These are phyloP conservation scores for Gadopsis bispinosus DNA, from an alignment of 2,797 vertebrate genomes.

Conservation along the genomic window DNA sequence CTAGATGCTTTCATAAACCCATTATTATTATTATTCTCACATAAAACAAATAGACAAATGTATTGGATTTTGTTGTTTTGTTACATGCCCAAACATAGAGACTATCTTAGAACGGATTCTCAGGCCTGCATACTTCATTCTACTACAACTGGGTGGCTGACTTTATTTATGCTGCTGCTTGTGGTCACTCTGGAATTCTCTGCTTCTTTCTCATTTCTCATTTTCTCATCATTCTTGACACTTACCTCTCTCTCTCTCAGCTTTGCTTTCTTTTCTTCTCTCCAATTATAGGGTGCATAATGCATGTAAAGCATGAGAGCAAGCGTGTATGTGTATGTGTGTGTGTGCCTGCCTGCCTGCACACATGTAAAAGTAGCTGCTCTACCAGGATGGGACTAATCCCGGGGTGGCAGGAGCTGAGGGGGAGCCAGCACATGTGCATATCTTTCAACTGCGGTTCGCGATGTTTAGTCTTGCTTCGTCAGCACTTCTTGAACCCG, in stretches of 20 bases:
- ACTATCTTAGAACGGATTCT: background rate
- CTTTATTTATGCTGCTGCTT: constrained; percentile 28
- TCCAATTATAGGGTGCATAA: constrained; percentile 33
- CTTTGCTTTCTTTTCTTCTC: constrained; percentile 21
- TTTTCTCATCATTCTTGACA: constrained; percentile 50
- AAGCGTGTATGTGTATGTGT: constrained; percentile 18
- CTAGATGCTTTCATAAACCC: background rate
- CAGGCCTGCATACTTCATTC: background rate
- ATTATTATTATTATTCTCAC: background rate
- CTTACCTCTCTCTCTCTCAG: constrained; percentile 25
- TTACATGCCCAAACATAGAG: background rate
- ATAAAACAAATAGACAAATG: background rate
- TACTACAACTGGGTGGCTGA: background rate
- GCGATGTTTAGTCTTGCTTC: constrained; percentile 88
- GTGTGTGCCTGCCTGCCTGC: constrained; percentile 25
- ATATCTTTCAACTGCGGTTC: constrained; percentile 83
- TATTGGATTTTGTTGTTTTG: background rate
- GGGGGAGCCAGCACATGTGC: constrained; percentile 79
- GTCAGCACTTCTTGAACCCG: constrained; percentile 89
- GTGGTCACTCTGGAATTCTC: constrained; percentile 37
- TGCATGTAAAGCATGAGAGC: constrained; percentile 9
- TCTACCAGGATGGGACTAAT: constrained; percentile 73
- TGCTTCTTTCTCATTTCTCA: constrained; percentile 35
- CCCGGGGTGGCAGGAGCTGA: constrained; percentile 63
- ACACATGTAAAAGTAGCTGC: constrained; percentile 65